Conservation (phyloP, 2,888 invertebrate species). For the Ochropleura plecta region DNA sequence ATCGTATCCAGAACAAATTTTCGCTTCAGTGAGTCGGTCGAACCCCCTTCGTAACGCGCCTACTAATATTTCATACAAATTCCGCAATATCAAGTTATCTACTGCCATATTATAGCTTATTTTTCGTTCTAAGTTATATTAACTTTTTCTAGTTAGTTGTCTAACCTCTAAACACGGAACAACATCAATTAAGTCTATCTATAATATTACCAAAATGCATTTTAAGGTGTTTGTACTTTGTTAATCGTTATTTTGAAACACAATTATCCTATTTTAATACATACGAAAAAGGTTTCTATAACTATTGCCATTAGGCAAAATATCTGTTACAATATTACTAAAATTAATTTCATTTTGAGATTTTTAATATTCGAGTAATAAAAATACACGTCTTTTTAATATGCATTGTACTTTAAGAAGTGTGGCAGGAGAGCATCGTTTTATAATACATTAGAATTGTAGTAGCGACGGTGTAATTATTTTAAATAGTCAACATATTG, state of each 20-base stretch:
- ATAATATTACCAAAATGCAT: conserved; percentile 44
- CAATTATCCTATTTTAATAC: not conserved
- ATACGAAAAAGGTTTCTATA: conserved; percentile 8
- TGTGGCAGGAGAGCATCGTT: conserved; percentile 51
- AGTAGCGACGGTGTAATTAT: conserved; percentile 12
- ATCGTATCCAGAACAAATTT: not conserved
- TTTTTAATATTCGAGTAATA: conserved; percentile 38
- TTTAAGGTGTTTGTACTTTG: conserved; percentile 61
- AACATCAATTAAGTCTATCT: conserved; percentile 34
- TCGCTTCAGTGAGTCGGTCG: not conserved
- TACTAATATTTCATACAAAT: conserved; percentile 15
- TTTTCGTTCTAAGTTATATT: conserved; percentile 3
- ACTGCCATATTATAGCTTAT: not conserved
- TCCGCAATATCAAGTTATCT: not conserved
- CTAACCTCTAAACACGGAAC: conserved; percentile 37
- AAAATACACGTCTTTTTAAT: conserved; percentile 43
- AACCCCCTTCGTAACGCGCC: not conserved
- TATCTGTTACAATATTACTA: conserved; percentile 16
- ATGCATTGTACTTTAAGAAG: conserved; percentile 51
- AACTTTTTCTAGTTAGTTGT: not conserved
- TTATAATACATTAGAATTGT: conserved; percentile 13
- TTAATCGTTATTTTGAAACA: conserved; percentile 31
- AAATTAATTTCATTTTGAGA: conserved; percentile 37
- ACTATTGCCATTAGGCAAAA: conserved; percentile 24
- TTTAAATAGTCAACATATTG: conserved; percentile 2